A percentile compares a stretch with the other conserved stretches of the same genome.
Conservation (phyloP, 2,113 vertebrate species). For the Ondatra zibethicus region DNA sequence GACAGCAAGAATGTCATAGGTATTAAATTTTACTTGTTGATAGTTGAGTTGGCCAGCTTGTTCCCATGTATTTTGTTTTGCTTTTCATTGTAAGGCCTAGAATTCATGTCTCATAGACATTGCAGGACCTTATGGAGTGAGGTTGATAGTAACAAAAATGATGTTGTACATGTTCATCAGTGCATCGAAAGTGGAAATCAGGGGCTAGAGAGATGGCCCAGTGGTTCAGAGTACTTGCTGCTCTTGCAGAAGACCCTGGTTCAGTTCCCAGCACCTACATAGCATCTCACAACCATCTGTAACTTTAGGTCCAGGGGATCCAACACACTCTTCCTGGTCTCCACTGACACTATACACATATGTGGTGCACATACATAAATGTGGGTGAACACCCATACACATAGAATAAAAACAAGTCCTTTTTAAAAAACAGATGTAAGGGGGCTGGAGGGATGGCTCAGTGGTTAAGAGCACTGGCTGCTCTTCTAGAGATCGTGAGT, state of each 20-base stretch:
- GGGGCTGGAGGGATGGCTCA: no score
- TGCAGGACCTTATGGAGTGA: background rate
- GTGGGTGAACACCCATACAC: background rate
- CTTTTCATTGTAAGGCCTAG: background rate
- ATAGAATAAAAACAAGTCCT: background rate
- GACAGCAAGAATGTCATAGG: background rate
- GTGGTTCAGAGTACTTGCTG: background rate
- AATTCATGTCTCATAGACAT: background rate
- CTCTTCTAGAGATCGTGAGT: no score
- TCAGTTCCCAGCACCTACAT: background rate
- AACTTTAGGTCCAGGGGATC: background rate
- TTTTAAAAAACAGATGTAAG: background rate
- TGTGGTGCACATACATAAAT: background rate
- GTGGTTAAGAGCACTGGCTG: no score
- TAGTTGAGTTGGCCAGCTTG: background rate
- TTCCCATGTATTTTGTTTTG: background rate
- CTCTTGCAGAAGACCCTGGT: background rate
- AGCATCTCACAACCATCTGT: background rate
- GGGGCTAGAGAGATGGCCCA: background rate
- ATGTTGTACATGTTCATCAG: background rate
- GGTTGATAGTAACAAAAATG: background rate
- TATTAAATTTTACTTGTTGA: background rate
- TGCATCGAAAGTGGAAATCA: background rate
- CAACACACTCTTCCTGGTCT: background rate
- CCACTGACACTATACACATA: background rate